Evolutionary conservation across 2,888 invertebrate genomes (phyloP).

Genomic region (Lasioglossum vierecki): DNA sequence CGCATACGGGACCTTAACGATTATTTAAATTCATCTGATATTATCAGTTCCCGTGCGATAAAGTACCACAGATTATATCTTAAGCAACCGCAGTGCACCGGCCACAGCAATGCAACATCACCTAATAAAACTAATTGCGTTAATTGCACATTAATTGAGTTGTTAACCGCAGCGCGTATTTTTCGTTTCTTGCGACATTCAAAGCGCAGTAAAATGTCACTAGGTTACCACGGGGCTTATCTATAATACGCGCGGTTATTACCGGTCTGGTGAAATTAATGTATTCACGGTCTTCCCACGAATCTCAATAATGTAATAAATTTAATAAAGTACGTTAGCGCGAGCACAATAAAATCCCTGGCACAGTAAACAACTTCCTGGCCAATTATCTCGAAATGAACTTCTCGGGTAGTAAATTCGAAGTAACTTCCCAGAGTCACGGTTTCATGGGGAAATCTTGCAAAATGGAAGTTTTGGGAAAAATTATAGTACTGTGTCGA

Average conservation of each 20-base stretch:
- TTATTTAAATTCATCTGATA: neutral
- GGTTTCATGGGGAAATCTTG: neutral
- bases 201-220: neutral
- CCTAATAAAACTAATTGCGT: conserved; percentile 14
- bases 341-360: neutral
- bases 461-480: neutral
- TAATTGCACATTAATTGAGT: neutral
- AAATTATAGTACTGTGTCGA: neutral
- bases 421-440: neutral
- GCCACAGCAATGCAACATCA: neutral
- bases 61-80: conserved; percentile 4
- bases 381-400: neutral
- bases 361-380: neutral
- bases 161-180: neutral
- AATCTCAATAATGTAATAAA: neutral
- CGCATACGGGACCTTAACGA: neutral
- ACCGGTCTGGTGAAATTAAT: neutral
- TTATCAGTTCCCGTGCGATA: conserved; percentile 7
- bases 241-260: neutral
- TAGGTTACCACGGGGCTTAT: neutral
- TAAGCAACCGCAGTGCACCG: neutral
- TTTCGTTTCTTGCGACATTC: neutral
- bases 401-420: neutral
- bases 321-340: neutral
- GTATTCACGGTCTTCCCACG: neutral